phyloP scores from a whole-genome alignment of 2,888 invertebrate genomes.

The Agrilus cyanescens region DNA sequence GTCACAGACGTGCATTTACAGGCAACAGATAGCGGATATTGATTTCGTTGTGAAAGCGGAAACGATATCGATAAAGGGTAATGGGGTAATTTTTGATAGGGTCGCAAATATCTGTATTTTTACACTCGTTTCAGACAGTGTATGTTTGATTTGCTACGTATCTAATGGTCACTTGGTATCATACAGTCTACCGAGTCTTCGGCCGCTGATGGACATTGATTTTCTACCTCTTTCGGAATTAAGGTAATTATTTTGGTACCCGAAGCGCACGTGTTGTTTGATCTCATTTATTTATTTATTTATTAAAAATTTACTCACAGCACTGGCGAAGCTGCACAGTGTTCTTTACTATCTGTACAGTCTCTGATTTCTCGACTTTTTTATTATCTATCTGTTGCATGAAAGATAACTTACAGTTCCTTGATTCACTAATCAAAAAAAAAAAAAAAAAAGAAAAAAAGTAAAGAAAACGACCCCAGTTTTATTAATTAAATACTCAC shows the following conservation, averaged over 20 bases:
- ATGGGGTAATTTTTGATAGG: conserved; percentile 4
- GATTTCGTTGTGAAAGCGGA: conserved; percentile 93
- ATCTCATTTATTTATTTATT: conserved; percentile 3
- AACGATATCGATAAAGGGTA: conserved; percentile 84
- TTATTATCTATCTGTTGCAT: conserved; percentile 12
- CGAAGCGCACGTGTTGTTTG: conserved; percentile 2
- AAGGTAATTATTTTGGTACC: conserved; percentile 50
- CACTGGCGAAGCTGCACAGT: conserved; percentile 14
- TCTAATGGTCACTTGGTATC: conserved; percentile 89
- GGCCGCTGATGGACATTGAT: conserved; percentile 83
- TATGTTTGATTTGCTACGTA: conserved; percentile 87
- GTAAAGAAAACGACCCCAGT: too few relatives aligned
- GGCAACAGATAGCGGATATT: conserved; percentile 83
- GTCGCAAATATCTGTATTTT: neutral
- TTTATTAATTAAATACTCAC: too few relatives aligned
- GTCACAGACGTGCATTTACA: conserved; percentile 88
- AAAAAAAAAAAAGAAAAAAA: too few relatives aligned
- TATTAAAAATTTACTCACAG: conserved; percentile 6
- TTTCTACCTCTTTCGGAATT: conserved; percentile 89
- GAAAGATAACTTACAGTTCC: conserved; percentile 3
- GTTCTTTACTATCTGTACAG: conserved; percentile 13
- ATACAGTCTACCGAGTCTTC: conserved; percentile 91
- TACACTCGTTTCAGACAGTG: conserved; percentile 68
- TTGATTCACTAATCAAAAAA: too few relatives aligned
- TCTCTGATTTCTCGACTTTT: conserved; percentile 22